Conservation (phyloP, 2,113 vertebrate genomes). For the Lichenostomus cassidix region DNA sequence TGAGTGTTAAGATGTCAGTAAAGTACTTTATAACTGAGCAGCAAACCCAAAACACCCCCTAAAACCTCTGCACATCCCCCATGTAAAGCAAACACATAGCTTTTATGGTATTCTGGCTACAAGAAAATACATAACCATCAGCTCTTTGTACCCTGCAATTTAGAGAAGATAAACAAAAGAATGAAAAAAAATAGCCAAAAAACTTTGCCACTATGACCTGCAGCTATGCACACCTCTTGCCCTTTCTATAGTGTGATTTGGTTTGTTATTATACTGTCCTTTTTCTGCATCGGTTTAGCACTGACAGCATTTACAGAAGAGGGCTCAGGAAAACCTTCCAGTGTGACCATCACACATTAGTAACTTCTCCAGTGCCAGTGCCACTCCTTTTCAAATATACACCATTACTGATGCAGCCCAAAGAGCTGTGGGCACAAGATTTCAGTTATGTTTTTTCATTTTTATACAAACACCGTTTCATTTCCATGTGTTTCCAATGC, state of each 20-base stretch:
- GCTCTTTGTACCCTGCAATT: background rate
- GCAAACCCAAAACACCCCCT: background rate
- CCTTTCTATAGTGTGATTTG: background rate
- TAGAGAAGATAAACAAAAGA: background rate
- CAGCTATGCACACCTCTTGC: background rate
- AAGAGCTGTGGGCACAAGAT: background rate
- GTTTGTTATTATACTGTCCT: background rate
- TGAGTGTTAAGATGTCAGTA: background rate
- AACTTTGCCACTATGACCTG: background rate
- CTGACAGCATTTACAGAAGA: background rate
- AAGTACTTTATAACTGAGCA: background rate
- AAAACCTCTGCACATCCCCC: background rate
- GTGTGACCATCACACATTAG: background rate
- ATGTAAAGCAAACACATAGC: background rate
- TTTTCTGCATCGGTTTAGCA: background rate
- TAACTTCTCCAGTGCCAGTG: background rate
- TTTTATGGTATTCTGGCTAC: background rate
- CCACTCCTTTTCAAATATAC: background rate
- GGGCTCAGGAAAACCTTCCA: background rate
- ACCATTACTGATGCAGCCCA: background rate
- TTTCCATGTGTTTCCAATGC: background rate
- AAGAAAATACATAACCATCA: background rate
- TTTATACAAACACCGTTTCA: background rate
- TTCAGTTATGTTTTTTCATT: background rate
- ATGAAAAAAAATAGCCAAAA: background rate